These are phyloP conservation scores for Diploptera punctata DNA, from an alignment of 2,888 invertebrate species.

Conservation along the genomic window DNA sequence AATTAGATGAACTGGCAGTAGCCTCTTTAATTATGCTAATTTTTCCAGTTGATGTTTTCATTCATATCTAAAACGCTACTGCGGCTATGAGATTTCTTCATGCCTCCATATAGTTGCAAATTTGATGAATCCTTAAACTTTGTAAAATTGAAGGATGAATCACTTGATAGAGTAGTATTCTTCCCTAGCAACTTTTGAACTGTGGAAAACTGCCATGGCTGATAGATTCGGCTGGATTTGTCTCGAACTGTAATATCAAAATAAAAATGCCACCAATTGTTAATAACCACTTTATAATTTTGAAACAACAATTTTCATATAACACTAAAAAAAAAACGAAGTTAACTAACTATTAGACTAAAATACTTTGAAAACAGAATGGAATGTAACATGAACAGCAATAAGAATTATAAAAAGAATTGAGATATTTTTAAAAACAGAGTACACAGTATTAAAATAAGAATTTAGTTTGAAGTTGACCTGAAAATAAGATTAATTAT, in stretches of 20 bases:
- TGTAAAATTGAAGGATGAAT: neutral
- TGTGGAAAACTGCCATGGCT: slow-evolving; percentile 1
- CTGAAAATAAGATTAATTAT: no score
- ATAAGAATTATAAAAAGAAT: no score
- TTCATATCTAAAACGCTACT: neutral
- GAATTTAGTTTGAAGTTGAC: no score
- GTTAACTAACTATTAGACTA: no score
- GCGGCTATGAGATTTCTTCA: neutral
- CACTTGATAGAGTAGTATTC: neutral
- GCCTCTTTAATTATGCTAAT: neutral
- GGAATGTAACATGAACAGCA: no score
- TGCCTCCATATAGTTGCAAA: neutral
- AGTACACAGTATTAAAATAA: no score
- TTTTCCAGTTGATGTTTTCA: neutral
- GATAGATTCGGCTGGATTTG: slow-evolving; percentile 2
- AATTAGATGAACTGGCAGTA: neutral
- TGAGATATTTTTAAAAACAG: no score
- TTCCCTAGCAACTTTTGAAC: slow-evolving; percentile 5
- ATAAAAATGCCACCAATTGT: no score
- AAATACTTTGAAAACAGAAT: no score
- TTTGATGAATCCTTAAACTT: slow-evolving; percentile 11
- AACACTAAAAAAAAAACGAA: no score
- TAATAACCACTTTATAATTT: no score
- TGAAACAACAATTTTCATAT: no score
- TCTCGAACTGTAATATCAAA: slow-evolving; percentile 2